Evolutionary conservation across 2,888 invertebrate species (phyloP).

Genomic region (Cremastinae sp.): DNA sequence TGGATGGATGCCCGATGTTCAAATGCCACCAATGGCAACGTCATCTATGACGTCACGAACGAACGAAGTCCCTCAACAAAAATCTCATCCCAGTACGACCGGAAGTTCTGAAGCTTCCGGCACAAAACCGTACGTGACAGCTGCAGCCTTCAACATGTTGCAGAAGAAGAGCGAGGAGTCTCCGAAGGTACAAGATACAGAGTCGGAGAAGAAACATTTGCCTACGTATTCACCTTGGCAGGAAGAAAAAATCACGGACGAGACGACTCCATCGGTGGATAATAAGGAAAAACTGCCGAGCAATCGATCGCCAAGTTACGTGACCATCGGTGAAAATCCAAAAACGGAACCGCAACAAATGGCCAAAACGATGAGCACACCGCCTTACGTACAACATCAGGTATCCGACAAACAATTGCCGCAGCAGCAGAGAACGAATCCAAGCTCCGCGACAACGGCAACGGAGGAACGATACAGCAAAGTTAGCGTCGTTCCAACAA

Average conservation of each 20-base stretch:
- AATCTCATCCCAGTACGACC: background rate
- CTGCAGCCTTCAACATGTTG: constrained; percentile 69
- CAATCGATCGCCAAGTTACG: constrained; percentile 69
- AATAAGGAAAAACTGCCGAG: constrained; percentile 25
- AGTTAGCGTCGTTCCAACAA: constrained; percentile 73
- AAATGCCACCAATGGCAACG: constrained; percentile 43
- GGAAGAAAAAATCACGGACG: constrained; percentile 46
- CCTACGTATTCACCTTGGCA: constrained; percentile 65
- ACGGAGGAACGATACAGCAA: constrained; percentile 76
- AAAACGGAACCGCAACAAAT: constrained; percentile 60
- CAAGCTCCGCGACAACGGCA: constrained; percentile 20
- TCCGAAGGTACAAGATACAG: constrained; percentile 44
- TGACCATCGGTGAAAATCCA: constrained; percentile 70
- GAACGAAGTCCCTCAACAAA: background rate
- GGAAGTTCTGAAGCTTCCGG: constrained; percentile 8
- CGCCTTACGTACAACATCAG: constrained; percentile 69
- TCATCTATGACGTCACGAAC: constrained; percentile 1
- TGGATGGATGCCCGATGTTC: constrained; percentile 68
- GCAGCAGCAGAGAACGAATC: constrained; percentile 21
- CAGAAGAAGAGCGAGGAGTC: constrained; percentile 61
- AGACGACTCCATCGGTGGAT: constrained; percentile 52
- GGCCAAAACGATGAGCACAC: constrained; percentile 51
- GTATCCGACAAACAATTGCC: constrained; percentile 67
- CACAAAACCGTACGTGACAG: constrained; percentile 67
- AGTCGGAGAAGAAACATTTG: constrained; percentile 53